Evolutionary conservation across 2,888 invertebrate species (phyloP), one percentile per base, ranked within the genome.

Genomic region (Neoitamus cyanurus): DNA sequence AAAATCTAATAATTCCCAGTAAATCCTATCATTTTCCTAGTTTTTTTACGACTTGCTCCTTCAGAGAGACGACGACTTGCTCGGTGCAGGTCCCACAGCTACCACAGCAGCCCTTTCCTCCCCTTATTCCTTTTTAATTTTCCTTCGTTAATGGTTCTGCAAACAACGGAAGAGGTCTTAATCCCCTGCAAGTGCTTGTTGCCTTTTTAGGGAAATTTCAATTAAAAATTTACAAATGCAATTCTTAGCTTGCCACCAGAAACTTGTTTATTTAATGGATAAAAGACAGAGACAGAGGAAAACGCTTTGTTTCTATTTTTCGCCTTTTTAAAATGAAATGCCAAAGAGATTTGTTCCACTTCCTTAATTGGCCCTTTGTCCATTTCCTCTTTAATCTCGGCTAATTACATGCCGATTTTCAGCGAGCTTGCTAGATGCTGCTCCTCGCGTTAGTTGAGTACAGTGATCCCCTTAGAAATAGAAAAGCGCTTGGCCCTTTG

Each of bases 181-280:
- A 77, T 77, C 28, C 58, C n/a, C 11, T 77, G 77, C 42, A 77
- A 77, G 77, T 77, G 77, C 46, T 77, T 77, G 77, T 77, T 77
- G 46, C 46, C 30, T 46, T 9, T 77, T 77, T 42, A 42, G 77
- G 42, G 25, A 77, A 46, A 77, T 77, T 77, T 77, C 77, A 77
- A 77, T 77, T 77, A 77, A 77, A 73, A 73, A 73, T 34, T 73
- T 77, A 28, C 77, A 77, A 77, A n/a, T 77, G 77, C 42, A 46
- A 77, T 77, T 77, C 28, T 77, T 42, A 70, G 15, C 70, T 70
- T 70, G 70, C 70, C 70, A 70, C 70, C 31, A 70, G 30, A 30
- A 30, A 70, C 34, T 70, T 70, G 70, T 70, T 30, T 77, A 77
- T 42, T 77, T 77, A 42, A 42, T 46, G 46, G 46, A 77, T 46